A percentile compares a stretch with the other conserved stretches of the same genome.
Conservation (phyloP, 1,140 invertebrate species). For the Neotoxoptera formosana region DNA sequence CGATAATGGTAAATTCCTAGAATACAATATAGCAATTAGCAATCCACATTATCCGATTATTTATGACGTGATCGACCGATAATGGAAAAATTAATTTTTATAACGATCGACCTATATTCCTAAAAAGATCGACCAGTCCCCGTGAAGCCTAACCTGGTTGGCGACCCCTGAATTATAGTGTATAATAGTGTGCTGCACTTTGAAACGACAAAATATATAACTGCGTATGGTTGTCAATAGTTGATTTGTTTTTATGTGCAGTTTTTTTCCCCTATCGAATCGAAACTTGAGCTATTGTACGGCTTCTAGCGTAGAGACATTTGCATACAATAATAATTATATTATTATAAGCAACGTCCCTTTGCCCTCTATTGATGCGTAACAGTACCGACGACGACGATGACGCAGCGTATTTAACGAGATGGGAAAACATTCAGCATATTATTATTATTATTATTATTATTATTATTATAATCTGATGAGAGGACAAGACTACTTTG, state of each 20-base stretch:
- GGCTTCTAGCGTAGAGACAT: background rate
- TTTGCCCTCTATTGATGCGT: background rate
- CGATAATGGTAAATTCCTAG: no score
- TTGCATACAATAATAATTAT: conserved; percentile 9
- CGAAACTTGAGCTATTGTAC: background rate
- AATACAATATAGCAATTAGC: no score
- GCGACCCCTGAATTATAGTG: no score
- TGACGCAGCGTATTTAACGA: background rate
- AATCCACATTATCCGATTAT: no score
- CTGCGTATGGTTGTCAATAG: background rate
- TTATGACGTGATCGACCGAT: no score
- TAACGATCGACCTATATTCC: no score
- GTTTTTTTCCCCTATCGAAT: background rate
- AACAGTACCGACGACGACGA: background rate
- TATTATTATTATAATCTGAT: background rate
- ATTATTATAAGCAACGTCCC: background rate
- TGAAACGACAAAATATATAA: background rate
- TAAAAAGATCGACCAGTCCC: no score
- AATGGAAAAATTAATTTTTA: no score
- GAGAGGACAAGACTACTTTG: background rate
- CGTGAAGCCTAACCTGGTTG: no score
- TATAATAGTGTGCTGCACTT: background rate
- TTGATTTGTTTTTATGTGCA: background rate
- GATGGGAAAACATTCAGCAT: background rate
- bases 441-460: background rate